These are phyloP conservation scores for Psettodes erumei DNA, from an alignment of 2,113 vertebrate species.

Conservation along the genomic window DNA sequence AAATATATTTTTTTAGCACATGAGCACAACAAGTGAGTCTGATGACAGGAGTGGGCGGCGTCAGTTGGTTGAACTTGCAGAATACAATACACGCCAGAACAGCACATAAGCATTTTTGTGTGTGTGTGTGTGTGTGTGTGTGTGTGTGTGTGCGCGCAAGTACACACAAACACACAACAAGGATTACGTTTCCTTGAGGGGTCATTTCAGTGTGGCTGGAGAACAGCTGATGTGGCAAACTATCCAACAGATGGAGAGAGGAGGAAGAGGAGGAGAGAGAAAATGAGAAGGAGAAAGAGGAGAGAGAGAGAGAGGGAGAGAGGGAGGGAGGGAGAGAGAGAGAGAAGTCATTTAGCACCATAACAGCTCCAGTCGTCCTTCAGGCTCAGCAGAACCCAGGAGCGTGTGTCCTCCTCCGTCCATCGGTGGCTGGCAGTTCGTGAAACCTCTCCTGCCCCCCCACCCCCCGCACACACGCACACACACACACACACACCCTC, in stretches of 20 bases:
- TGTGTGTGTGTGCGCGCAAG: slow-evolving; percentile 10
- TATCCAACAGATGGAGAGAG: slow-evolving; percentile 61
- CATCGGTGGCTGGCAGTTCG: slow-evolving; percentile 18
- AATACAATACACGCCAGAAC: slow-evolving; percentile 54
- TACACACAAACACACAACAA: slow-evolving; percentile 29
- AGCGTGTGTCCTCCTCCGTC: slow-evolving; percentile 46
- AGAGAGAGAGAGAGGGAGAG: slow-evolving; percentile 48
- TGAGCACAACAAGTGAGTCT: slow-evolving; percentile 17
- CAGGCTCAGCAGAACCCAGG: slow-evolving; percentile 66
- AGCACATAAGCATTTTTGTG: slow-evolving; percentile 53
- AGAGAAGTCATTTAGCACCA: slow-evolving; percentile 60
- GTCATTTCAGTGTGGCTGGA: slow-evolving; percentile 72
- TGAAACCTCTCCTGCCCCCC: slow-evolving; percentile 20
- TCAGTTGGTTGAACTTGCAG: slow-evolving; percentile 44
- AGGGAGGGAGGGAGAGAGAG: slow-evolving; percentile 23
- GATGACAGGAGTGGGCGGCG: slow-evolving; percentile 27
- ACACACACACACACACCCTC: too few species aligned
- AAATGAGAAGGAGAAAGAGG: slow-evolving; percentile 39
- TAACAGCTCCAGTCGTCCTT: slow-evolving; percentile 76
- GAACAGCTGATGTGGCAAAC: slow-evolving; percentile 80
- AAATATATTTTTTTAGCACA: neutral
- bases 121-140: neutral
- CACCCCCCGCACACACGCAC: neutral
- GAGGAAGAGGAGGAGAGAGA: slow-evolving; percentile 31
- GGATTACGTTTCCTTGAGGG: slow-evolving; percentile 78